These are phyloP conservation scores for Pempheris klunzingeri DNA, from an alignment of 2,797 vertebrate genomes.

Conservation along the genomic window DNA sequence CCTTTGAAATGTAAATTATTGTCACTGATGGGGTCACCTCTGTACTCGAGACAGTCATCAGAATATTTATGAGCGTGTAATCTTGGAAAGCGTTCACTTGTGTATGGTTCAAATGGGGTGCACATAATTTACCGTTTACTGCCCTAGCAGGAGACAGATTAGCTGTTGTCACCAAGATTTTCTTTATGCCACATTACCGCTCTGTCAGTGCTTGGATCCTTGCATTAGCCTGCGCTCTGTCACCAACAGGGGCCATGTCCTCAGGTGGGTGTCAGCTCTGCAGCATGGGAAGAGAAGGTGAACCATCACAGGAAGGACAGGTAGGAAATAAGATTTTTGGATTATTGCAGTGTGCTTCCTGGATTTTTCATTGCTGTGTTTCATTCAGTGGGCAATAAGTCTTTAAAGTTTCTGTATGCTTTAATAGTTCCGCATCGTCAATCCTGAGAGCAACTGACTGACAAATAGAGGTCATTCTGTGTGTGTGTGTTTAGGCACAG, in stretches of 20 bases:
- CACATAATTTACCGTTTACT: constrained; percentile 67
- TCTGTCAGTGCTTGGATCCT: constrained; percentile 60
- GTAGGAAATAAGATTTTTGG: constrained; percentile 16
- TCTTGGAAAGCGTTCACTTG: constrained; percentile 65
- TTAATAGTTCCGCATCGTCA: constrained; percentile 57
- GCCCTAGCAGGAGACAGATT: constrained; percentile 69
- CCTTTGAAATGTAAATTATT: constrained; percentile 71
- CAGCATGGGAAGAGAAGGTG: neutral
- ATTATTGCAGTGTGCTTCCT: constrained; percentile 30
- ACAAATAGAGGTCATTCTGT: constrained; percentile 35
- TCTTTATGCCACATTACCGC: constrained; percentile 72
- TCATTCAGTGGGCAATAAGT: constrained; percentile 43
- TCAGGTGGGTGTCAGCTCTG: constrained; percentile 32
- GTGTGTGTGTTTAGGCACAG: constrained; percentile 44
- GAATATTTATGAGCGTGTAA: constrained; percentile 71
- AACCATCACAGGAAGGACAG: constrained; percentile 5
- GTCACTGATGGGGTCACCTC: constrained; percentile 58
- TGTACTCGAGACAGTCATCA: constrained; percentile 40
- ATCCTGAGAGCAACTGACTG: constrained; percentile 57
- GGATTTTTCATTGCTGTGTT: constrained; percentile 43
- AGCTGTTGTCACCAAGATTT: constrained; percentile 75
- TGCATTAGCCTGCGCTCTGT: constrained; percentile 40
- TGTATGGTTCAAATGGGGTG: constrained; percentile 65
- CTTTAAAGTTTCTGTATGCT: constrained; percentile 49
- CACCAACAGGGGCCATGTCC: constrained; percentile 12